Evolutionary conservation across 2,113 vertebrate genomes (phyloP).

Genomic region (Megalops atlanticus): DNA sequence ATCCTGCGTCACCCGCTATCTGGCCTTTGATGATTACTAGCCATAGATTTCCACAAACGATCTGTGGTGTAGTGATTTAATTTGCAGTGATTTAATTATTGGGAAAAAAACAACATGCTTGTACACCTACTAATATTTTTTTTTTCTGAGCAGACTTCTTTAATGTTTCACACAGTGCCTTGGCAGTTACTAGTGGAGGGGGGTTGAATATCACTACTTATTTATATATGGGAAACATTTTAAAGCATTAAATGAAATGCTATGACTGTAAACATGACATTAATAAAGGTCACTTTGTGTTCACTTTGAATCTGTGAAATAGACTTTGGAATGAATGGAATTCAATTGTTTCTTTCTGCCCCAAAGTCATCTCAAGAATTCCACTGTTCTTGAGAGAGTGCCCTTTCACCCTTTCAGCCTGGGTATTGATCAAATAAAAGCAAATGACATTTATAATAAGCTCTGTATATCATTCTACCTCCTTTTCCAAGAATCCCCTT

Average conservation of each 20-base stretch:
- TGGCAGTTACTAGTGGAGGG: neutral
- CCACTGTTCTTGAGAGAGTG: slow-evolving; percentile 18
- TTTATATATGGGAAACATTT: neutral
- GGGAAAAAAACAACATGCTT: neutral
- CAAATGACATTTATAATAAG: slow-evolving; percentile 18
- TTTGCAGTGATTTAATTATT: slow-evolving; percentile 10
- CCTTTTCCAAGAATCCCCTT: neutral
- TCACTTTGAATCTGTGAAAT: neutral
- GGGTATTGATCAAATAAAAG: slow-evolving; percentile 19
- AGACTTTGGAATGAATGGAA: slow-evolving; percentile 26
- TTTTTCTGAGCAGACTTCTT: neutral
- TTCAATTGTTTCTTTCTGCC: slow-evolving; percentile 16
- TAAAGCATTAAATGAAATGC: slow-evolving; percentile 8
- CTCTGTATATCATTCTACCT: neutral
- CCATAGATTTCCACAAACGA: neutral
- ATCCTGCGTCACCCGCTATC: neutral
- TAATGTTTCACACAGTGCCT: neutral
- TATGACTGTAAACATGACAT: slow-evolving; percentile 13
- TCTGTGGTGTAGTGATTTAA: neutral
- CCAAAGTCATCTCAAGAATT: slow-evolving; percentile 19
- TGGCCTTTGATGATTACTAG: neutral
- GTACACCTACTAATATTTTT: neutral
- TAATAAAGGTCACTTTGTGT: slow-evolving; percentile 18
- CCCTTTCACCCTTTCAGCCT: slow-evolving; percentile 12
- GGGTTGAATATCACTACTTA: neutral